phyloP scores from a whole-genome alignment of 2,797 vertebrate species.

The Prionace glauca region DNA sequence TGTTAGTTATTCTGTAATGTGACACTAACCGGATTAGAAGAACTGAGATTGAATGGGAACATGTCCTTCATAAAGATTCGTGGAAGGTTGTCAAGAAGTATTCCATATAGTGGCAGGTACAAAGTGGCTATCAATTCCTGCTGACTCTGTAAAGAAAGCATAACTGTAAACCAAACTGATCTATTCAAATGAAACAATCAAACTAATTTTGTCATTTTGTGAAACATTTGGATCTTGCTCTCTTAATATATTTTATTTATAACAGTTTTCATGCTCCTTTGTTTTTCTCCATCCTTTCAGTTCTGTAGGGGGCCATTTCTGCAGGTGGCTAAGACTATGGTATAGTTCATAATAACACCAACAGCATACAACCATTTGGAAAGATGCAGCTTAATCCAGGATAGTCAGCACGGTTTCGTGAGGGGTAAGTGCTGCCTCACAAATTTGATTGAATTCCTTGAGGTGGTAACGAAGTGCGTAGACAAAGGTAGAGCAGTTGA shows the following conservation, averaged over 20 bases:
- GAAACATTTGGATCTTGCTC: not conserved
- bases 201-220: not conserved
- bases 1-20: not conserved
- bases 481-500: no score
- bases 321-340: no score
- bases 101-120: constrained; percentile 91
- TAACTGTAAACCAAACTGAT: not conserved
- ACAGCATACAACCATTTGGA: no score
- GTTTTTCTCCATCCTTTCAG: no score
- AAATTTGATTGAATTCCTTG: no score
- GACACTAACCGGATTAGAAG: constrained; percentile 80
- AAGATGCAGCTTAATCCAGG: no score
- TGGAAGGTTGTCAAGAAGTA: constrained; percentile 97
- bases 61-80: constrained; percentile 93
- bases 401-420: no score
- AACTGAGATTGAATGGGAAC: constrained; percentile 81
- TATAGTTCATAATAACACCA: no score
- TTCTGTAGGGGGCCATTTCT: no score
- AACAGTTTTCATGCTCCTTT: not conserved
- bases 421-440: no score
- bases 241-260: not conserved
- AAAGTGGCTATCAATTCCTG: constrained; percentile 88
- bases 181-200: not conserved
- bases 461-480: no score
- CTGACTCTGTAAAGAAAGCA: constrained; percentile 65